Conservation (phyloP, 2,113 vertebrate genomes). For the Colossoma macropomum region DNA sequence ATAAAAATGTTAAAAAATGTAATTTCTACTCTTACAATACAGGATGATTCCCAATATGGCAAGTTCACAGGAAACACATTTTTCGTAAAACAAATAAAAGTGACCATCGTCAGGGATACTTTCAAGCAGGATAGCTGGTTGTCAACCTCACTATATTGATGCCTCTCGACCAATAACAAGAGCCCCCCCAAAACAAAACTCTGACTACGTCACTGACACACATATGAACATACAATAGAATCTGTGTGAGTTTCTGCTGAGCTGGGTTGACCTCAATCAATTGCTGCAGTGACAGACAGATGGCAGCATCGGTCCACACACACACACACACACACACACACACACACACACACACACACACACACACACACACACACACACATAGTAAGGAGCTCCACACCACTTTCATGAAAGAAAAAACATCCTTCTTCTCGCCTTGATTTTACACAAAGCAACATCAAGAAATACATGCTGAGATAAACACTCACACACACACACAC, state of each 20-base stretch:
- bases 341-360: not conserved
- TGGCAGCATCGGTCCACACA: slow-evolving; percentile 74
- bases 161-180: too few species aligned
- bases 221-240: not conserved
- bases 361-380: not conserved
- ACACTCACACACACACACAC: slow-evolving; percentile 35
- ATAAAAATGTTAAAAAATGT: too few species aligned
- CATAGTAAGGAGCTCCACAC: not conserved
- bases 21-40: too few species aligned
- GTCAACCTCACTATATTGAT: too few species aligned
- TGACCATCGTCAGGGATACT: too few species aligned
- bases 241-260: not conserved
- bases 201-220: not conserved
- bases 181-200: too few species aligned
- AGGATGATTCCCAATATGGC: too few species aligned
- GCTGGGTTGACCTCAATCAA: slow-evolving; percentile 3
- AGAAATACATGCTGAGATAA: slow-evolving; percentile 35
- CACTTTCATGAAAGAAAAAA: slow-evolving; percentile 36
- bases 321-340: too few species aligned
- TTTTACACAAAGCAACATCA: slow-evolving; percentile 54
- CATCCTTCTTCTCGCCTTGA: slow-evolving; percentile 28
- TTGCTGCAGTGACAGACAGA: slow-evolving; percentile 67
- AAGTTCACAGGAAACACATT: too few species aligned
- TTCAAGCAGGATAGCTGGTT: too few species aligned
- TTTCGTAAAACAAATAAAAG: too few species aligned